Evolutionary conservation across 2,797 vertebrate genomes (phyloP).

Genomic region (Sylvilagus floridanus): DNA sequence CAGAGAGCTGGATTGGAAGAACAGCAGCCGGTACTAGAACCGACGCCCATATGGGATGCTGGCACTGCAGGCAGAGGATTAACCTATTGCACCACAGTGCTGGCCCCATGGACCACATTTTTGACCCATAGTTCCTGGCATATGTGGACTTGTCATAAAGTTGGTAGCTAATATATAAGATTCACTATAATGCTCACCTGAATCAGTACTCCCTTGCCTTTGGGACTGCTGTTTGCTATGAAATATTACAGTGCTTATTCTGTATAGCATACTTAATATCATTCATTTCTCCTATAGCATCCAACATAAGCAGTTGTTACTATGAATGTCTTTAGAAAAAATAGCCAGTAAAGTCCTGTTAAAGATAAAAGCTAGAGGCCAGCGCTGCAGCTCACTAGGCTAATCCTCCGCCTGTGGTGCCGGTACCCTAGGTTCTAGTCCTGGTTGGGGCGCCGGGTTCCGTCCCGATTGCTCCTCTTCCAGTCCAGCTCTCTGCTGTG

Average conservation of each 20-base stretch:
- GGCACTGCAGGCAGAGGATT: too few relatives aligned
- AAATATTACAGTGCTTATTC: not conserved
- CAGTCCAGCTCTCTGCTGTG: too few relatives aligned
- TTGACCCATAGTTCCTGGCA: not conserved
- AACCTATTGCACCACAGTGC: too few relatives aligned
- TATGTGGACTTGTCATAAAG: not conserved
- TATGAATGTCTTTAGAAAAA: slow-evolving; percentile 40
- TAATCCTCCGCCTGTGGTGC: too few relatives aligned
- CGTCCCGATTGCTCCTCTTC: too few relatives aligned
- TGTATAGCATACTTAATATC: not conserved
- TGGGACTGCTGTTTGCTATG: slow-evolving; percentile 14
- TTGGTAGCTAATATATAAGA: not conserved
- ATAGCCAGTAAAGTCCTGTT: not conserved
- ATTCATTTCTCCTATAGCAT: slow-evolving; percentile 30
- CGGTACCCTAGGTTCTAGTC: too few relatives aligned
- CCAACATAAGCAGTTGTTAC: slow-evolving; percentile 15
- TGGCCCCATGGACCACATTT: not conserved
- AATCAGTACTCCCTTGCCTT: slow-evolving; percentile 15
- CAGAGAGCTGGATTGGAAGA: too few relatives aligned
- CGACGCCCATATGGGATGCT: too few relatives aligned
- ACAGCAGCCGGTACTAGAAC: too few relatives aligned
- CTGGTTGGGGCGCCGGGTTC: too few relatives aligned
- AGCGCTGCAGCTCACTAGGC: too few relatives aligned
- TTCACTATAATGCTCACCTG: not conserved
- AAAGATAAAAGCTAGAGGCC: slow-evolving; percentile 31